Percentiles rank a stretch among this genome's conserved stretches.
Evolutionary conservation across 2,888 invertebrate species (phyloP).

Genomic region (Dryocosmus kuriphilus): DNA sequence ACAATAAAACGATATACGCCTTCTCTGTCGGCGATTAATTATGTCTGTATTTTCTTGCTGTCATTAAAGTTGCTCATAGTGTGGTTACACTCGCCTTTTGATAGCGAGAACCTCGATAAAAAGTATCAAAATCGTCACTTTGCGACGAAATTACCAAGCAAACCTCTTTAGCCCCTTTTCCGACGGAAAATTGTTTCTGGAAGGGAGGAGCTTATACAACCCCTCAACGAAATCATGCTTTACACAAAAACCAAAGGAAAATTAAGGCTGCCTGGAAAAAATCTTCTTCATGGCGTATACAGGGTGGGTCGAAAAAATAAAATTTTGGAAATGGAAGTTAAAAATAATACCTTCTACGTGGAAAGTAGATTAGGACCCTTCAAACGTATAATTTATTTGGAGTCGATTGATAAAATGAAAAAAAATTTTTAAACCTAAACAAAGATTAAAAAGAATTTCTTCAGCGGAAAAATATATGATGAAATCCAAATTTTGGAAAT

Average conservation of each 20-base stretch:
- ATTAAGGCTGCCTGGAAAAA: not conserved
- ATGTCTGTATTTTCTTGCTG: constrained; percentile 14
- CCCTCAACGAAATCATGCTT: constrained; percentile 16
- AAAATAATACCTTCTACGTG: too few species aligned
- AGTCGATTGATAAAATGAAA: too few species aligned
- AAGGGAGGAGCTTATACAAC: not conserved
- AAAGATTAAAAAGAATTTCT: too few species aligned
- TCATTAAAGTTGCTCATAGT: constrained; percentile 1
- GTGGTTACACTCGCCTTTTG: not conserved
- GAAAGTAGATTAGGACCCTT: too few species aligned
- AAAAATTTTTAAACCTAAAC: too few species aligned
- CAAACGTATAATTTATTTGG: too few species aligned
- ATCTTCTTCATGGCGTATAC: not conserved
- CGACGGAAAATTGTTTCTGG: not conserved
- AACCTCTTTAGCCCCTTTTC: not conserved
- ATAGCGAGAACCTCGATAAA: not conserved
- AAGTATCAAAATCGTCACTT: not conserved
- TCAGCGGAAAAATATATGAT: too few species aligned
- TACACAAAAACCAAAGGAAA: not conserved
- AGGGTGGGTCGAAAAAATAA: too few species aligned
- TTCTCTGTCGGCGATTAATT: not conserved
- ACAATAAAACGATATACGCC: constrained; percentile 7
- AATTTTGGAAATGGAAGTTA: too few species aligned
- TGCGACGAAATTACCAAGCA: not conserved
- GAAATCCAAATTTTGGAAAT: too few species aligned